Conservation (phyloP, 2,888 invertebrate species). For the Encarsia formosa region DNA sequence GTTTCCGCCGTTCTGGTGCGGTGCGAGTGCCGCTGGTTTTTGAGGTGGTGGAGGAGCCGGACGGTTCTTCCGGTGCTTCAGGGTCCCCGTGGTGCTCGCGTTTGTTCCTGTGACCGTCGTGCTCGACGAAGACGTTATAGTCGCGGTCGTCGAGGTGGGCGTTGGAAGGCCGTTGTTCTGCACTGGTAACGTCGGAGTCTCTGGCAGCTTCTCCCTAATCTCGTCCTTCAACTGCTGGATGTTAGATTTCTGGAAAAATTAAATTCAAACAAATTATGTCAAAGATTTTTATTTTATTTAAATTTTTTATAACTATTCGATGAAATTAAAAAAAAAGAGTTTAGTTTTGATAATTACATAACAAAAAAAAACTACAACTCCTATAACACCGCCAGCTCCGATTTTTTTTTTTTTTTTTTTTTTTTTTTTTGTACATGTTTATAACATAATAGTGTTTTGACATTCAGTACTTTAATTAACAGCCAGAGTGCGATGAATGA, state of each 20-base stretch:
- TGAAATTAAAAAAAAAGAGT: too few species aligned
- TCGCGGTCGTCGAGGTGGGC: conserved; percentile 50
- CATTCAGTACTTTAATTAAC: too few species aligned
- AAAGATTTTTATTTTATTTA: too few species aligned
- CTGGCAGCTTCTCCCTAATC: conserved; percentile 55
- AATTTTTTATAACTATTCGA: too few species aligned
- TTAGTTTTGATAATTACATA: too few species aligned
- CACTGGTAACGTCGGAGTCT: conserved; percentile 36
- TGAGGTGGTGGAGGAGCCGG: conserved; percentile 69
- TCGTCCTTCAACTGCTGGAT: conserved; percentile 67
- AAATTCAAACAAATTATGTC: too few species aligned
- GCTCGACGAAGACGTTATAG: conserved; percentile 45
- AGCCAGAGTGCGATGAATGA: too few species aligned
- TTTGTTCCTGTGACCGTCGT: conserved; percentile 38
- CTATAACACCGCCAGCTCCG: too few species aligned
- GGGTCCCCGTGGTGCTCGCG: conserved; percentile 56
- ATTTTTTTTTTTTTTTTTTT: too few species aligned
- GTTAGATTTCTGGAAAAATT: conserved; percentile 60
- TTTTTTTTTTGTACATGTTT: too few species aligned
- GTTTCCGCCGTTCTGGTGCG: conserved; percentile 34
- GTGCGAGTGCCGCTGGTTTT: conserved; percentile 39
- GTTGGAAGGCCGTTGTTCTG: conserved; percentile 40
- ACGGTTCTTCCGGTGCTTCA: conserved; percentile 63
- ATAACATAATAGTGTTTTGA: too few species aligned
- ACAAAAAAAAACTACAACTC: too few species aligned